These are phyloP conservation scores for Pedicia rivosa DNA, from an alignment of 2,888 invertebrate species.

Conservation along the genomic window DNA sequence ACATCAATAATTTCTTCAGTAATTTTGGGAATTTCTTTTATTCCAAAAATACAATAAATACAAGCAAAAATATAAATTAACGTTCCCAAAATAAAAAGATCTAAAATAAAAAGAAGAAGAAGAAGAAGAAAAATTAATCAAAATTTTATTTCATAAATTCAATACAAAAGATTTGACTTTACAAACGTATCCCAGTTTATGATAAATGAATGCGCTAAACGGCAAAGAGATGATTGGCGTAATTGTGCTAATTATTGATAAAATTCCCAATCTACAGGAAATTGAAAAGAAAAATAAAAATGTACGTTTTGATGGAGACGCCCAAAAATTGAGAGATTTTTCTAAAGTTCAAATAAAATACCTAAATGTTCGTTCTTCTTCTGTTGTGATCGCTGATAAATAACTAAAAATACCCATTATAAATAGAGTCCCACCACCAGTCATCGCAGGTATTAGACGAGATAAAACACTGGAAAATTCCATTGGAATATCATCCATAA, in stretches of 20 bases:
- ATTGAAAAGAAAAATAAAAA: not conserved
- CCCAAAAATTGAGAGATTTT: not conserved
- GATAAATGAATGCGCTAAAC: constrained; percentile 23
- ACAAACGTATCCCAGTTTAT: constrained; percentile 25
- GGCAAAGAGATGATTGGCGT: constrained; percentile 24
- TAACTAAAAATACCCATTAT: constrained; percentile 30
- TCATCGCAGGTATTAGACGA: constrained; percentile 25
- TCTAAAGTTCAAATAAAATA: not conserved
- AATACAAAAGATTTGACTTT: constrained; percentile 6
- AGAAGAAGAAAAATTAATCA: too few relatives aligned
- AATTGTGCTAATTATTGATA: constrained; percentile 25
- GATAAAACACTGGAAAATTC: constrained; percentile 28
- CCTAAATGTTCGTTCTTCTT: constrained; percentile 22
- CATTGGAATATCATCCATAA: constrained; percentile 26
- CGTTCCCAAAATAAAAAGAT: constrained; percentile 23
- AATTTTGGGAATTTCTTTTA: constrained; percentile 19
- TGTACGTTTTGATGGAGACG: too few relatives aligned
- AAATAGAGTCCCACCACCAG: constrained; percentile 27
- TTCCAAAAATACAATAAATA: constrained; percentile 24
- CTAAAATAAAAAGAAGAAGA: constrained; percentile 15
- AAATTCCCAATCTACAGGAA: constrained; percentile 24
- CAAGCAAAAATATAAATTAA: constrained; percentile 25
- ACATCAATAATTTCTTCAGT: constrained; percentile 9
- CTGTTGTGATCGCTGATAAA: constrained; percentile 27
- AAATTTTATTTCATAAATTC: not conserved